phyloP scores from a whole-genome alignment of 2,888 invertebrate species.

The Emmelina monodactyla region DNA sequence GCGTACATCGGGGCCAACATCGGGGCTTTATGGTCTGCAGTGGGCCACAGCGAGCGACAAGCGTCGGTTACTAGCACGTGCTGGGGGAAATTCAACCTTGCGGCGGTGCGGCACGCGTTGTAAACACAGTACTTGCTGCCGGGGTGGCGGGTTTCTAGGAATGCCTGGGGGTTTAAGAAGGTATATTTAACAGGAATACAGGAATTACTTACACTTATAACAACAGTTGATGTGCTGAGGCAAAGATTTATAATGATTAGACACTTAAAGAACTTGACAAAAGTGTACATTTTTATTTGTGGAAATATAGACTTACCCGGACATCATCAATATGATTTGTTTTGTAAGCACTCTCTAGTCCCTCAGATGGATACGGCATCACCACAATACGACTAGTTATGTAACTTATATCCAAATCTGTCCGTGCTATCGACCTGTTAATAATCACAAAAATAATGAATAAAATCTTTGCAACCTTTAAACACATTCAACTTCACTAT shows the following conservation, averaged over 20 bases:
- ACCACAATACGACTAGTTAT: constrained; percentile 90
- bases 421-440: constrained; percentile 79
- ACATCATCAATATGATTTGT: constrained; percentile 95
- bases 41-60: constrained; percentile 68
- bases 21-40: constrained; percentile 75
- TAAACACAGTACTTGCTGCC: constrained; percentile 84
- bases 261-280: background rate
- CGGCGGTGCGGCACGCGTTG: constrained; percentile 70
- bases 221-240: no score
- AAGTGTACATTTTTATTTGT: background rate
- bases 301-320: constrained; percentile 42
- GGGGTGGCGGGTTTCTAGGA: constrained; percentile 79
- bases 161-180: no score
- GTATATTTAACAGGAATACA: no score
- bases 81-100: constrained; percentile 62
- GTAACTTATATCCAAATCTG: constrained; percentile 91
- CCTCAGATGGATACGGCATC: constrained; percentile 96
- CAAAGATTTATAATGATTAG: no score
- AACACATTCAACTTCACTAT: no score
- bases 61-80: constrained; percentile 67
- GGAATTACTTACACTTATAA: no score
- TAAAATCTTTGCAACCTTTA: no score
- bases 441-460: no score
- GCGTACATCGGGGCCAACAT: constrained; percentile 82
- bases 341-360: constrained; percentile 90